A percentile compares a stretch with the other conserved stretches of the same genome.
phyloP scores from a whole-genome alignment of 2,888 invertebrate genomes.

The Drosophila nigricruria region DNA sequence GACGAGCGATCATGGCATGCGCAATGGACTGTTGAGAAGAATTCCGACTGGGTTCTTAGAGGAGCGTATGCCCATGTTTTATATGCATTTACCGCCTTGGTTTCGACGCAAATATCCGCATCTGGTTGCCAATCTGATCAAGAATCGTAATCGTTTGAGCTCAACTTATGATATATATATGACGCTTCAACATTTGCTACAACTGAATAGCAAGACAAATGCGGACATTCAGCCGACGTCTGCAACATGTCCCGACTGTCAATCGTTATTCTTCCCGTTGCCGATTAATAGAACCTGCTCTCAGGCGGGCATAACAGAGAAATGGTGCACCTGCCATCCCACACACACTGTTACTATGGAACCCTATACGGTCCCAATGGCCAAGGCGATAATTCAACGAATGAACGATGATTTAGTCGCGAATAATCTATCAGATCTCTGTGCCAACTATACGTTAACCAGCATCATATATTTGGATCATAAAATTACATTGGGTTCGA shows the following conservation, averaged over 20 bases:
- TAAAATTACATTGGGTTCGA: not conserved
- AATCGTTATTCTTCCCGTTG: constrained; percentile 1
- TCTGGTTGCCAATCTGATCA: not conserved
- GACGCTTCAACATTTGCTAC: constrained; percentile 3
- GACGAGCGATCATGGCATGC: constrained; percentile 2
- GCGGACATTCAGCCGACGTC: not conserved
- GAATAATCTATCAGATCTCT: not conserved
- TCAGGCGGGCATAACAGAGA: not conserved
- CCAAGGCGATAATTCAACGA: not conserved
- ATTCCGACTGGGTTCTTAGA: not conserved
- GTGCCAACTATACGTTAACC: not conserved
- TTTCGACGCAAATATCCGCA: not conserved
- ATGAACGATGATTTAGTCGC: not conserved
- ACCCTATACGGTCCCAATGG: not conserved
- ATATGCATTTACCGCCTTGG: not conserved
- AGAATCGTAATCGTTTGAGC: constrained; percentile 5
- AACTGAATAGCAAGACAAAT: not conserved
- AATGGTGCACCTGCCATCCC: constrained; percentile 1
- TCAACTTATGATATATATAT: not conserved
- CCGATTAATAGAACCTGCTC: not conserved
- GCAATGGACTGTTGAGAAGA: not conserved
- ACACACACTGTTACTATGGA: not conserved
- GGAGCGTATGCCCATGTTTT: constrained; percentile 6
- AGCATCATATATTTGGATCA: not conserved
- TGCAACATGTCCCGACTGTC: not conserved